Evolutionary conservation across 2,113 vertebrate genomes (phyloP), one percentile per base, ranked within the genome.

Genomic region (Bubalus kerabau): DNA sequence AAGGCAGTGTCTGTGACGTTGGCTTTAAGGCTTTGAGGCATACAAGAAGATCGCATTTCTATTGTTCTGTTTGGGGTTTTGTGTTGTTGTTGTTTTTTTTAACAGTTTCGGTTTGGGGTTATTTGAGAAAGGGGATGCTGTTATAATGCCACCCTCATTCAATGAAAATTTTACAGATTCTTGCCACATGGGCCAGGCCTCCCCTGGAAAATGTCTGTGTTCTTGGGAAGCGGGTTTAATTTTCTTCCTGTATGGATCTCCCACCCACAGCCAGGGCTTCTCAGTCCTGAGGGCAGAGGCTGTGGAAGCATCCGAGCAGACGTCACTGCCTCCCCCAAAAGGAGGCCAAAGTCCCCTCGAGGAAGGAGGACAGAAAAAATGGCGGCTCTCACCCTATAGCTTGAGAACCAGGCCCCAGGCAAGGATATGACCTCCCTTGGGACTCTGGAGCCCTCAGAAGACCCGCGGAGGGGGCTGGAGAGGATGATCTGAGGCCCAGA

Each of bases 1-100:
- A 97, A 94, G 89, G 83, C 89, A 81, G 87, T 71, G 56, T 97
- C 95, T 95, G 95, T 74, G 24, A 23, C 85, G 97, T 91, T 93
- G 81, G 3, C 90, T 92, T 3, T 74, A 43, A 74, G 80, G 3
- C 90, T 92, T 4, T 74, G 43, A 78, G 91, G 43, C 87, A 17
- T 6, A 7, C 60, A 50, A 82, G 92, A 71, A 97, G 59, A 59
- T 71, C 59, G 24, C 48, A 67, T 95, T 93, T 90, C 92, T 80
- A 95, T 3, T 8, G 84, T 97, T 97, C 30, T 4, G 28, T 10
- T 88, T 91, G 24, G 23, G 2, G 50, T 90, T 88, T 32, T 7
- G 76, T 30, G 62, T 12, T 36, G 15, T 9, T 16, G 13, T 46
- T 43, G 43, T 11, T 71, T 40, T 67, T 71, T 40, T 11, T 23